A percentile compares a stretch with the other conserved stretches of the same genome.
phyloP scores from a whole-genome alignment of 2,113 vertebrate species.

The Arenaria interpres region DNA sequence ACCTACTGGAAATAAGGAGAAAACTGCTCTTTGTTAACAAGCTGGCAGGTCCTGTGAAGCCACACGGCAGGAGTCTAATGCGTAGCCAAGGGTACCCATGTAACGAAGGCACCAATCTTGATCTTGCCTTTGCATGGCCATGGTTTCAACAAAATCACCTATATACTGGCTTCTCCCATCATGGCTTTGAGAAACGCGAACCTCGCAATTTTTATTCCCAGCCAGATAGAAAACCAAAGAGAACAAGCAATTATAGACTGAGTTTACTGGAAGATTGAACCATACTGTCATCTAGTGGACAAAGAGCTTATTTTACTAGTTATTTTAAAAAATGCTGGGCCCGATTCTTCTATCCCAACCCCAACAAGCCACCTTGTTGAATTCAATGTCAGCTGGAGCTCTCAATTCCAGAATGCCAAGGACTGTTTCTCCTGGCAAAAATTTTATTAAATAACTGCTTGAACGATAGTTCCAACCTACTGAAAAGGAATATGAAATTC shows the following conservation, averaged over 20 bases:
- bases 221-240: neutral
- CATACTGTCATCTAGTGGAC: constrained; percentile 59
- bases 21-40: neutral
- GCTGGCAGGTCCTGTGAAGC: neutral
- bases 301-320: neutral
- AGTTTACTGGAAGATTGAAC: neutral
- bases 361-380: neutral
- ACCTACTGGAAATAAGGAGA: neutral
- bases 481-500: neutral
- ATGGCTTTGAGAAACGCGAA: neutral
- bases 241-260: neutral
- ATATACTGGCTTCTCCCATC: neutral
- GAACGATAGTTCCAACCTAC: neutral
- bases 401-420: neutral
- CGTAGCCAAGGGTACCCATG: neutral
- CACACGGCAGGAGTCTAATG: neutral
- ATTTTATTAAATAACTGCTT: neutral
- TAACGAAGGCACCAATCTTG: neutral
- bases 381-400: neutral
- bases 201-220: neutral
- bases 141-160: neutral
- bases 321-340: neutral
- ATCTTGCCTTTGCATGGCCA: neutral
- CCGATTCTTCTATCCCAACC: neutral
- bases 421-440: neutral